A percentile compares a stretch with the other conserved stretches of the same genome.
phyloP scores from a whole-genome alignment of 2,888 invertebrate genomes.

The Agrotis puta region DNA sequence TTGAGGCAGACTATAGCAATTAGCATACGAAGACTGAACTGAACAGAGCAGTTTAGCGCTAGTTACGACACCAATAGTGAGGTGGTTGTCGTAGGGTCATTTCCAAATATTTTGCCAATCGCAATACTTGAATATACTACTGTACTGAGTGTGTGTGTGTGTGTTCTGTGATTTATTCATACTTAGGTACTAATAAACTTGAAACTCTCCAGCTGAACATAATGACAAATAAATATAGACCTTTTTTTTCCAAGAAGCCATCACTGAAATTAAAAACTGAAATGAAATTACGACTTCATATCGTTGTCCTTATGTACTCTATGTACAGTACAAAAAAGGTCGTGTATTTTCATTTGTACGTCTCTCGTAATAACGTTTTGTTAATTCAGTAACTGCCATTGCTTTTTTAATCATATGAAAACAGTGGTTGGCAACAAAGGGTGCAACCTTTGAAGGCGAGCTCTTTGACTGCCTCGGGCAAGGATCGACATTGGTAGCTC shows the following conservation, averaged over 20 bases:
- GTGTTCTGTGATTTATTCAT: not conserved
- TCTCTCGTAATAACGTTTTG: conserved; percentile 29
- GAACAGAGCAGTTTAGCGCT: conserved; percentile 7
- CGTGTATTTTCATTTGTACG: conserved; percentile 21
- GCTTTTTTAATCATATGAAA: conserved; percentile 57
- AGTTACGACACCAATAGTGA: conserved; percentile 22
- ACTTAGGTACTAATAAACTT: not conserved
- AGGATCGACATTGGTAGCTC: conserved; percentile 52
- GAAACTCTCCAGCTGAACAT: not conserved
- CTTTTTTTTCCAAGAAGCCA: not conserved
- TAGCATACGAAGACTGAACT: conserved; percentile 17
- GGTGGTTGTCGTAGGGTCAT: not conserved
- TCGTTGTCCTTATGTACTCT: not conserved
- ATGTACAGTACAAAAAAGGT: conserved; percentile 9
- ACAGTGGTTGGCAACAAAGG: conserved; percentile 48
- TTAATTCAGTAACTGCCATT: conserved; percentile 35
- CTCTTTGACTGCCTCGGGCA: conserved; percentile 52
- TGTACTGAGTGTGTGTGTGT: no score
- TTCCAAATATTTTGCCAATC: not conserved
- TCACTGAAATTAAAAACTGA: not conserved
- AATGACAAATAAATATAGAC: not conserved
- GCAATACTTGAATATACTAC: no score
- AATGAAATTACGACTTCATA: not conserved
- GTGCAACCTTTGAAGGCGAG: conserved; percentile 45
- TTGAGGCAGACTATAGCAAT: conserved; percentile 10